A percentile compares a stretch with the other conserved stretches of the same genome.
phyloP scores from a whole-genome alignment of 1,140 invertebrate species.

The Habropoda laboriosa region DNA sequence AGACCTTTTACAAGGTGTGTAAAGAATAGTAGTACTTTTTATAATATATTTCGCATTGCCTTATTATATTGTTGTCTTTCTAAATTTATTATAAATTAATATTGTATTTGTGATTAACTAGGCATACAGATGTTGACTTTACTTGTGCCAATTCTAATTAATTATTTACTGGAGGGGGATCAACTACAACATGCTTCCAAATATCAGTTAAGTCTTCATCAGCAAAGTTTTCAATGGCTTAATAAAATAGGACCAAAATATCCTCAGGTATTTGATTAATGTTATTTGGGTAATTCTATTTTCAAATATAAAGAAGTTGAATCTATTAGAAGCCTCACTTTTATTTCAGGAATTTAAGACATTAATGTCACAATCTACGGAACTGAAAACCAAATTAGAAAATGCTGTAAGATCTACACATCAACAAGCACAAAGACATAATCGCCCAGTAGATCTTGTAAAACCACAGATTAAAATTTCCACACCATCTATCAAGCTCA shows the following conservation, averaged over 20 bases:
- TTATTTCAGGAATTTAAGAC: conserved; percentile 92
- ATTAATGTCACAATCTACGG: conserved; percentile 91
- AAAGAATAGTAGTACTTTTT: conserved; percentile 37
- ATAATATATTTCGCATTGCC: neutral
- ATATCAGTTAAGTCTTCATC: conserved; percentile 88
- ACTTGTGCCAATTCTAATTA: conserved; percentile 93
- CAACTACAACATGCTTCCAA: conserved; percentile 85
- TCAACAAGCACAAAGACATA: conserved; percentile 81
- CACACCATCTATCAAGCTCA: conserved; percentile 92
- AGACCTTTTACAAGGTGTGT: conserved; percentile 83
- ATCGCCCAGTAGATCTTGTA: conserved; percentile 78
- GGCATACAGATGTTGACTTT: conserved; percentile 94
- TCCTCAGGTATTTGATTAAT: conserved; percentile 85
- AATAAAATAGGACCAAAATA: conserved; percentile 95
- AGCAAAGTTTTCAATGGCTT: conserved; percentile 92
- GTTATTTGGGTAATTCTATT: conserved; percentile 3
- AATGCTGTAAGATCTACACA: conserved; percentile 91
- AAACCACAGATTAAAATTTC: conserved; percentile 83
- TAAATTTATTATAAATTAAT: conserved; percentile 36
- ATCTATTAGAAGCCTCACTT: conserved; percentile 1
- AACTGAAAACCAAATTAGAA: conserved; percentile 92
- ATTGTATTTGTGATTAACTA: conserved; percentile 79
- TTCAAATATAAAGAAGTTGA: neutral
- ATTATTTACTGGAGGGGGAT: conserved; percentile 88
- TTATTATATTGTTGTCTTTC: neutral